Evolutionary conservation across 2,888 invertebrate genomes (phyloP), one percentile per base, ranked within the genome.

Genomic region (Cantharis rustica): DNA sequence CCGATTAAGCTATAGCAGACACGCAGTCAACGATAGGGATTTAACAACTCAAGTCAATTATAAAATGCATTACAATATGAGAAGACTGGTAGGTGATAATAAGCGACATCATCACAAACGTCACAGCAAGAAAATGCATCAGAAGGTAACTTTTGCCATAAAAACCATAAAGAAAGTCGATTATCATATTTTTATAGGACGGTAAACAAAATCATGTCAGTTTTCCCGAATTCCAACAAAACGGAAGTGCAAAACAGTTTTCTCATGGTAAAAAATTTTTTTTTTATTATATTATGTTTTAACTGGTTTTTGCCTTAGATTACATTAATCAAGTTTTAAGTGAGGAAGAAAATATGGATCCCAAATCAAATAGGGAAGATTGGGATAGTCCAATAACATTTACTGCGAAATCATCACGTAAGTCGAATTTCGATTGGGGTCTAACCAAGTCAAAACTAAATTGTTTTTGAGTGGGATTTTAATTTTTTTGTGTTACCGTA

Each of bases 381-480:
- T 93, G 93, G 93, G 96, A 96, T 87, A 94, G 94, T 88, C 95
- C 95, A 85, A 95, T 96, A 83, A 96, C 95, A 80, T 97, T 97
- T 88, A 96, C 96, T 84, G 96, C 96, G 79, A 94, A 95, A 90
- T 93, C 95, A 87, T 94, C 93, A 89, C 95, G 96, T 96, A 93
- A 93, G 94, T 93, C 85, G 47, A 47, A 47, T 47, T 47, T 47
- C n/a, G 47, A n/a, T 47, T 47, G 47, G 47, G 47, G 47, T 7
- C 4, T 20, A 66, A 66, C 64, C 17, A 66, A 66, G 9, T 66
- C 20, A 23, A 66, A 66, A 64, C 10, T 11, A 64, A 27, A 27
- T 27, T 10, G 17, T 66, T 17, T 66, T 66, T 20, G 16, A 20
- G 23, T 66, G 17, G 64, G 64, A 66, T 20, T 17, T 64, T 17